Evolutionary conservation across 2,888 invertebrate genomes (phyloP), one percentile per base, ranked within the genome.

Genomic region (Pherbina coryleti): DNA sequence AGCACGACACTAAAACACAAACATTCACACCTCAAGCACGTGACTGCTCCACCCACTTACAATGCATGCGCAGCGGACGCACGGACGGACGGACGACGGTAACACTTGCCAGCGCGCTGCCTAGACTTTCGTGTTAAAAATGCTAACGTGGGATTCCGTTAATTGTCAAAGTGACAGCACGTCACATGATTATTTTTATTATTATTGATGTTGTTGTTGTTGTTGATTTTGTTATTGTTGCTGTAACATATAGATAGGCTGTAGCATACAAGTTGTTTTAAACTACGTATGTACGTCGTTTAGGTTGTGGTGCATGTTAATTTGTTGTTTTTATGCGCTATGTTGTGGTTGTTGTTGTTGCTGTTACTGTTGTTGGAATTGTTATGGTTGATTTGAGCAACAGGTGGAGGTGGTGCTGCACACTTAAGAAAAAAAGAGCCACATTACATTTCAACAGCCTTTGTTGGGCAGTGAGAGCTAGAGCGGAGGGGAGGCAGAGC

Each of bases 131-230:
- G 82, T 78, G 76, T 75, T 60, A 80, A 57, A 70, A 25, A 57
- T 37, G 57, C 14, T 25, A 55, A 57, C 72, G 72, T 72, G 72
- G 37, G 72, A 60, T 72, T 72, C 57, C 44, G 72, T 83, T 83
- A 86, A 85, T 86, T 87, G 86, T 83, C 79, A 82, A 83, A 80
- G 79, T 78, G 80, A 67, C 70, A 64, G 25, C 57, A 11, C 51
- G 72, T 71, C 66, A 72, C n/a, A 67, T 74, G 44, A 69, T 53
- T 69, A 53, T 53, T 51, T 53, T 69, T 53, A 31, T 51, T 22
- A 44, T 44, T 22, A 49, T 69, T 8, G 8, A 2, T 49, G 17
- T 25, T 25, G 4, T 69, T 51, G 11, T 28, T 9, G 49, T 19
- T n/a, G 44, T 22, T 49, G 25, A 7, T 51, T 19, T 51, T 25